phyloP scores from a whole-genome alignment of 2,113 vertebrate species.

The Fregata magnificens region DNA sequence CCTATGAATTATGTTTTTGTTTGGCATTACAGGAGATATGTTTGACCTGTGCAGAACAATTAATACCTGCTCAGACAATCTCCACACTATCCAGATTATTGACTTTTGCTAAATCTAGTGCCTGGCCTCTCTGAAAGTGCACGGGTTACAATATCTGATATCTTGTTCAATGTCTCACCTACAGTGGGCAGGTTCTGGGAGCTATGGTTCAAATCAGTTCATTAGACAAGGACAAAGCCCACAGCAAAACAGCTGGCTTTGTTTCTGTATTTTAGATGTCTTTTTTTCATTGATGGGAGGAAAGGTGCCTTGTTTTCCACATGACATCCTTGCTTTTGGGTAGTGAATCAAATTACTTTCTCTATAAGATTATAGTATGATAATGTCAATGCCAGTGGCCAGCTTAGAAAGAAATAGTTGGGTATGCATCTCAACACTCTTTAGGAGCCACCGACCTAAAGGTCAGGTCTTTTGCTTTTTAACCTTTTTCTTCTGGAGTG shows the following conservation, averaged over 20 bases:
- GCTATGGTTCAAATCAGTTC: neutral
- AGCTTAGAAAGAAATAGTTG: neutral
- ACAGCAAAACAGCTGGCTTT: neutral
- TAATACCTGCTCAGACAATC: neutral
- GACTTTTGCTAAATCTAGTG: neutral
- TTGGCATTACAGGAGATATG: neutral
- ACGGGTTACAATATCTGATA: neutral
- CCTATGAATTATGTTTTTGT: neutral
- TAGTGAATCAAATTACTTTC: neutral
- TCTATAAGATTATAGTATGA: neutral
- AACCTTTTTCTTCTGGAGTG: neutral
- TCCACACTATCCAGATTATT: neutral
- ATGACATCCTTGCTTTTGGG: neutral
- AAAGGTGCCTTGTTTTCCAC: neutral
- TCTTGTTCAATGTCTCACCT: neutral
- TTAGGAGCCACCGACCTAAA: neutral
- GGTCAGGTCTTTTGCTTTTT: neutral
- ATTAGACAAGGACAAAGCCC: neutral
- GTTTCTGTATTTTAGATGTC: neutral
- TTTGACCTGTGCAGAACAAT: neutral
- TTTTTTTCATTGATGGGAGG: neutral
- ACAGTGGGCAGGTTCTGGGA: neutral
- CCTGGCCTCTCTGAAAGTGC: neutral
- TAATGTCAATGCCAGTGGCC: neutral
- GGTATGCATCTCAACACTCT: neutral